Base-by-base conservation (phyloP, 2,113 vertebrate genomes). In the Neodontobutis hainanensis region DNA sequence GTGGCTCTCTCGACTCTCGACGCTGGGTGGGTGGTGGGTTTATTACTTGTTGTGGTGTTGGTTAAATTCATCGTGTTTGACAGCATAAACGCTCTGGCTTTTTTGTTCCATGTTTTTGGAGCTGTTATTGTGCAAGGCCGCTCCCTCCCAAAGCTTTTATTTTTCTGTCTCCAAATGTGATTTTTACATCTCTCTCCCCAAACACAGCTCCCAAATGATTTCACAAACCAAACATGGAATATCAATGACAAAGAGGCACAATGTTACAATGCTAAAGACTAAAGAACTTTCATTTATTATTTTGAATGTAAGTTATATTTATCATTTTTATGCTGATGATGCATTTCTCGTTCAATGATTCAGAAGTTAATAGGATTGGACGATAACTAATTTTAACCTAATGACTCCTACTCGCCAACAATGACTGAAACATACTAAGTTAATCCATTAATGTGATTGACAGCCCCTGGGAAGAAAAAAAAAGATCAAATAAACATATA, bases 81-180 rank as follows among this genome's bases (percentile, higher is more conserved):
- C 78, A 60, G 70, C n/a, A 14, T 76, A 72, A 87, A 84, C 70
- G 60, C 43, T 48, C 45, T 75, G 15, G 62, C 48, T 53, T 27
- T 70, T 75, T 78, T 68, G 81, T 65, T 60, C 76, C 15, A 38
- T 63, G 57, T 81, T 6, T 51, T 35, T 6, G 5, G 32, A 8
- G 38, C 43, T 47, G 47, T 35, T 53, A 11, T 38, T 38, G 0
- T 10, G 67, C 43, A 51, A 34, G n/a, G 19, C 68, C 58, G 1
- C 4, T 14, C 57, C 65, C 58, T 45, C 61, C 56, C 43, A 8
- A 46, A 47, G 27, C 44, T 27, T 56, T 6, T 36, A 59, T 75
- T 34, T n/a, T 0, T 6, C 56, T 32, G 49, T 63, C 56, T 65
- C 66, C 45, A 46, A 7, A 64, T 71, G 48, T n/a, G 52, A 63